Evolutionary conservation across 2,888 invertebrate species (phyloP).

Genomic region (Ernsta delagoae): DNA sequence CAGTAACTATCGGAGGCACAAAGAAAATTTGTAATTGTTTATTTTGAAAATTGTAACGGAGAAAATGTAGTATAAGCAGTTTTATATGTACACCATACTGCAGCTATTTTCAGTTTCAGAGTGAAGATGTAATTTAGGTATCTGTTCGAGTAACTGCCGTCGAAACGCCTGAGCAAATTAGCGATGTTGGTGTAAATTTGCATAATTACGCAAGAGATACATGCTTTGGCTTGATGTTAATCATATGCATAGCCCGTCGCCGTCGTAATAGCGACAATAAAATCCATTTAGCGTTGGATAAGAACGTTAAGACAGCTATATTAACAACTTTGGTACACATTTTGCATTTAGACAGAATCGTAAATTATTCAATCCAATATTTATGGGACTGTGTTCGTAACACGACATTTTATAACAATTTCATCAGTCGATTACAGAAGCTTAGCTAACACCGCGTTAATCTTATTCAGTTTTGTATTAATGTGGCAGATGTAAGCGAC

Average conservation of each 20-base stretch:
- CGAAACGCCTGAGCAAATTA: constrained; percentile 59
- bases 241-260: constrained; percentile 62
- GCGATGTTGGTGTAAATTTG: constrained; percentile 59
- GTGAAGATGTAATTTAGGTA: constrained; percentile 12
- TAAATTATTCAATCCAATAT: constrained; percentile 10
- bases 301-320: constrained; percentile 21
- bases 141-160: constrained; percentile 44
- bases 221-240: constrained; percentile 63
- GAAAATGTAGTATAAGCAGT: too few species aligned
- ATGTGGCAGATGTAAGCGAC: constrained; percentile 45
- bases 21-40: too few species aligned
- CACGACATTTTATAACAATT: constrained; percentile 6
- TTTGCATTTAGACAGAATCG: neutral
- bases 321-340: constrained; percentile 22
- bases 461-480: constrained; percentile 35
- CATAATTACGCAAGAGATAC: constrained; percentile 73
- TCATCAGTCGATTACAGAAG: constrained; percentile 2
- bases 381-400: neutral
- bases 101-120: neutral
- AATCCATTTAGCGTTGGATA: constrained; percentile 29
- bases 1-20: too few species aligned
- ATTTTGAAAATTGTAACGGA: too few species aligned
- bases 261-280: constrained; percentile 40
- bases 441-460: constrained; percentile 21
- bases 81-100: too few species aligned